phyloP scores from a whole-genome alignment of 2,113 vertebrate genomes.

The Macrotus californicus region DNA sequence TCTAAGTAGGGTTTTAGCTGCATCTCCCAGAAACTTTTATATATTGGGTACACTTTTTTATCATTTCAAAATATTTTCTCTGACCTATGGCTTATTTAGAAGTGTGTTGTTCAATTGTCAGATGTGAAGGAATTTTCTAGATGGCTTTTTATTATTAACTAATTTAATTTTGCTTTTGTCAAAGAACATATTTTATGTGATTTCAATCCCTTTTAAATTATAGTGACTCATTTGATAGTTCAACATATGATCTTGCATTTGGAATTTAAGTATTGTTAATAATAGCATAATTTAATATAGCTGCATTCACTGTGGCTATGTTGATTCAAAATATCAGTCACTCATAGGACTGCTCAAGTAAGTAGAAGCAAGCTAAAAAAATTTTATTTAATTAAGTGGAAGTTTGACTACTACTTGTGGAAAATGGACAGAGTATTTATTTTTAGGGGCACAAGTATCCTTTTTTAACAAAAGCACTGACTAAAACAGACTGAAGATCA shows the following conservation, averaged over 20 bases:
- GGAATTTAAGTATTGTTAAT: conserved; percentile 44
- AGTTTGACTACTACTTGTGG: not conserved
- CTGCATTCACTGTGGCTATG: not conserved
- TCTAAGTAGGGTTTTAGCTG: not conserved
- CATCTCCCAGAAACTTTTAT: not conserved
- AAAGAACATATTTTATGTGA: not conserved
- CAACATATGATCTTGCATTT: conserved; percentile 1
- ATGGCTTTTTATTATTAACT: conserved; percentile 40
- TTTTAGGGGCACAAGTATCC: not conserved
- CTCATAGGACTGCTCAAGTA: not conserved
- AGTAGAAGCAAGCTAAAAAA: not conserved
- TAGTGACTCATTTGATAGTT: conserved; percentile 25
- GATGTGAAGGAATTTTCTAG: conserved; percentile 12
- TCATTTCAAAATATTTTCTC: not conserved
- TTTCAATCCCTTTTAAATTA: conserved; percentile 35
- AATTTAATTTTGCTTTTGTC: conserved; percentile 29
- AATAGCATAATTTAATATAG: conserved; percentile 10
- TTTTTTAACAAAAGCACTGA: not conserved
- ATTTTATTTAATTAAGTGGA: conserved; percentile 8
- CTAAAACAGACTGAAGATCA: not conserved
- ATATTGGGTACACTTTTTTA: not conserved
- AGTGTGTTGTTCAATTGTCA: not conserved
- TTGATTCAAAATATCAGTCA: conserved; percentile 33
- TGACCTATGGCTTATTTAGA: not conserved
- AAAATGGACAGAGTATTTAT: not conserved